These are phyloP conservation scores for Pseudomyrmex flavicornis DNA, from an alignment of 1,140 invertebrate species.

Conservation along the genomic window DNA sequence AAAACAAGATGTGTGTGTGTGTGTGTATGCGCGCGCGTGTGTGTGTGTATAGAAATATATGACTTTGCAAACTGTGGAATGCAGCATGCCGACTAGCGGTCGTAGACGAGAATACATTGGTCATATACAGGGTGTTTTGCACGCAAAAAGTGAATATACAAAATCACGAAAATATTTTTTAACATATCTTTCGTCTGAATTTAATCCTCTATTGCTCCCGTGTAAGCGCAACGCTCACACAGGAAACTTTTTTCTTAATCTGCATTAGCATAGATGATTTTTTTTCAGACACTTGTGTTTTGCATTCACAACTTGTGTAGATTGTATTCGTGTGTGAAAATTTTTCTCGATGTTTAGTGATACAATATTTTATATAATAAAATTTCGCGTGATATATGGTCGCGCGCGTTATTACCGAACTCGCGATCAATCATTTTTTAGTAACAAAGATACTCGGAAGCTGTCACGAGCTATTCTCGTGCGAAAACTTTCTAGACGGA, in stretches of 20 bases:
- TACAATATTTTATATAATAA: too few relatives aligned
- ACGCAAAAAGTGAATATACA: constrained; percentile 22
- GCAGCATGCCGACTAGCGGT: constrained; percentile 73
- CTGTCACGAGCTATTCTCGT: constrained; percentile 23
- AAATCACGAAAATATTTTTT: background rate
- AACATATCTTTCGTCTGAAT: background rate
- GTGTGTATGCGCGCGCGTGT: too few relatives aligned
- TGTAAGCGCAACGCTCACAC: too few relatives aligned
- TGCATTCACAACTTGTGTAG: too few relatives aligned
- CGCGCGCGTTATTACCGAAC: background rate
- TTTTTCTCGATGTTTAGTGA: too few relatives aligned
- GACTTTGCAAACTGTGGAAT: constrained; percentile 61
- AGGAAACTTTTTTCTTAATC: too few relatives aligned
- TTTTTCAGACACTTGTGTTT: too few relatives aligned
- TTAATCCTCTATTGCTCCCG: too few relatives aligned
- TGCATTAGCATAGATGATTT: too few relatives aligned
- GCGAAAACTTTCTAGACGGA: constrained; percentile 20
- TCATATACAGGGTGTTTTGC: constrained; percentile 59
- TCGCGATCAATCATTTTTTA: background rate
- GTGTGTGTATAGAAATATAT: constrained; percentile 34
- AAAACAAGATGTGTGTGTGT: constrained; percentile 18
- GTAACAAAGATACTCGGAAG: background rate
- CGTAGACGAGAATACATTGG: constrained; percentile 65
- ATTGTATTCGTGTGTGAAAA: too few relatives aligned
- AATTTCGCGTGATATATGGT: background rate